phyloP scores from a whole-genome alignment of 2,888 invertebrate genomes.

The Lithosia quadra region DNA sequence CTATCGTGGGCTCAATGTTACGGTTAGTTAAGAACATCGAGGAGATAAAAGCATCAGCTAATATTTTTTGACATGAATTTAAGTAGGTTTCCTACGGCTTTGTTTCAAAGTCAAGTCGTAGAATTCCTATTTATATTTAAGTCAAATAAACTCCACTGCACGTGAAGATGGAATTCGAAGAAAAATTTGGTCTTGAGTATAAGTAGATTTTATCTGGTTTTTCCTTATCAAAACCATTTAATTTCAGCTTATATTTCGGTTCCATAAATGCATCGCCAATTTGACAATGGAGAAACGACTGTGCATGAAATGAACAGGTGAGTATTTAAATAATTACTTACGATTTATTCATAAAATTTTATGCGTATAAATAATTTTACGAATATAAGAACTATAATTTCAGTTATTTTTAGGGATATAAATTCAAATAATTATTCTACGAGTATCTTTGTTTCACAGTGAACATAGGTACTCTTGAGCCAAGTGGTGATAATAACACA shows the following conservation, averaged over 20 bases:
- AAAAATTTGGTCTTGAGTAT: no score
- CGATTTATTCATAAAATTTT: no score
- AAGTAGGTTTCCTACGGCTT: slow-evolving; percentile 44
- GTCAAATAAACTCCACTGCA: background rate
- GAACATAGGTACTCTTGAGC: no score
- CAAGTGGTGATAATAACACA: no score
- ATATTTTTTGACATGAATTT: slow-evolving; percentile 25
- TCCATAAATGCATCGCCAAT: background rate
- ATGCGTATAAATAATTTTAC: no score
- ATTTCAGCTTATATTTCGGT: slow-evolving; percentile 2
- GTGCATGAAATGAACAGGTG: background rate
- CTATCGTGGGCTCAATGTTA: background rate
- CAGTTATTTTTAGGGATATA: no score
- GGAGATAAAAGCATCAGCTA: background rate
- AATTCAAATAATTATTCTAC: no score
- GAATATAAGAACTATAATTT: no score
- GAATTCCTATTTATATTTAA: slow-evolving; percentile 16
- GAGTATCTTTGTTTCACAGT: no score
- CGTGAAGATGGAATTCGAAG: no score
- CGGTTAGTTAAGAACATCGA: background rate
- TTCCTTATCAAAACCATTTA: background rate
- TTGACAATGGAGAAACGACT: background rate
- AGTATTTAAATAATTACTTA: background rate
- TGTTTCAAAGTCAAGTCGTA: slow-evolving; percentile 1
- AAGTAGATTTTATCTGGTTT: background rate